Base-by-base conservation (phyloP, 1,140 invertebrate genomes). In the Micrasema longulum region DNA sequence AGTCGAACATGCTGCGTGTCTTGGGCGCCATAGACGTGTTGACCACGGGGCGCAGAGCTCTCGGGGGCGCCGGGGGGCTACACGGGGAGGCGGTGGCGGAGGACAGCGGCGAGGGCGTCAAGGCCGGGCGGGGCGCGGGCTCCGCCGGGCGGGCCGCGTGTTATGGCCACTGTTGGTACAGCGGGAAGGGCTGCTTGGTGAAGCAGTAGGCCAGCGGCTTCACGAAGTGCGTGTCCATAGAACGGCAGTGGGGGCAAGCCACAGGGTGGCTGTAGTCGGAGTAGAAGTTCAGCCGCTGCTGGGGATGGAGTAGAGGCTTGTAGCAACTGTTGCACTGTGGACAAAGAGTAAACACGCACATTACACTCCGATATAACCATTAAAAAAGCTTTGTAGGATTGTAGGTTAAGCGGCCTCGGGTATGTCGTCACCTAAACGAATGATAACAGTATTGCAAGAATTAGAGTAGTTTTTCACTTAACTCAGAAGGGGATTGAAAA, bases 191-290 rank as follows among this genome's bases (percentile, higher is more conserved):
- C 79, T 90, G 88, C 82, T 92, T 91, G 76, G 90, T 89, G 87
- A 91, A 94, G 86, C 92, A 94, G 81, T 89, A 89, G 35, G 89
- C 85, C 76, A 97, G 83, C 12, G 94, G 93, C 84, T 97, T 97
- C 70, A 97, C 95, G 83, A 98, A 98, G 85, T 99, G 96, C 36
- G 93, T 93, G 84, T 97, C 96, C 71, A 95, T 87, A 12, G 91
- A 90, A 76, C 92, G 91, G 87, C 96, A 99, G 80, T 94, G 93
- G 7, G 94, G 95, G 85, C 97, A 99, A 66, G 92, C 90, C 77
- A 96, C 91, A 76, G 92, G 90, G 78, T 95, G 94, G 81, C 95
- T 97, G 87, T 97, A 98, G 84, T 98, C 95, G 76, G 95, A 97
- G 88, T 95, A 97, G 88, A 91, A 98, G 84, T 94, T 93, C 71